These are phyloP conservation scores for Meteorus sp. DNA, from an alignment of 1,140 invertebrate species.

Conservation along the genomic window DNA sequence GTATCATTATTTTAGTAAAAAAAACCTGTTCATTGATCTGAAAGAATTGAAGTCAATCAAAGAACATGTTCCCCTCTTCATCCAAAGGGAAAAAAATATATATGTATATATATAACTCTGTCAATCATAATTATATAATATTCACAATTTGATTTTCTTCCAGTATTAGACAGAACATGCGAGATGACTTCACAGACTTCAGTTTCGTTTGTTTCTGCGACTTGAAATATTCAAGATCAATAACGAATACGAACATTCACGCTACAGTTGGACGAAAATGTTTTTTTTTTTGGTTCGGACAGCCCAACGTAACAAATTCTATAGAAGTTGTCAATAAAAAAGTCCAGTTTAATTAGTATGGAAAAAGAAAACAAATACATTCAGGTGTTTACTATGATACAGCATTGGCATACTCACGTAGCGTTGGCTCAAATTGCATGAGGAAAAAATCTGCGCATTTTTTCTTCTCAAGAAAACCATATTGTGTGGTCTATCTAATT, in stretches of 20 bases:
- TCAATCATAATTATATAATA: too few relatives aligned
- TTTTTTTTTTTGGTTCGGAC: slow-evolving; percentile 9
- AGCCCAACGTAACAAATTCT: slow-evolving; percentile 5
- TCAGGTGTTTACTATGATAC: slow-evolving; percentile 53
- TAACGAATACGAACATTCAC: too few relatives aligned
- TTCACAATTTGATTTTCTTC: too few relatives aligned
- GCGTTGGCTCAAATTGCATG: neutral
- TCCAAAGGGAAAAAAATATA: too few relatives aligned
- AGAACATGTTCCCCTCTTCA: too few relatives aligned
- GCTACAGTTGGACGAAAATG: neutral
- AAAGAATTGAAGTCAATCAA: too few relatives aligned
- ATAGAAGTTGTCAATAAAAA: neutral
- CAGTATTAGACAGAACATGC: too few relatives aligned
- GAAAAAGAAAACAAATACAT: slow-evolving; percentile 45
- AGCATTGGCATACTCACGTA: slow-evolving; percentile 51
- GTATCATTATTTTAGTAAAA: neutral
- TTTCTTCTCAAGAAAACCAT: neutral
- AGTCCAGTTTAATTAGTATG: neutral
- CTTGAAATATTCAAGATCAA: too few relatives aligned
- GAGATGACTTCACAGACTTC: too few relatives aligned
- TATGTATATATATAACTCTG: too few relatives aligned
- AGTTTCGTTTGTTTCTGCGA: too few relatives aligned
- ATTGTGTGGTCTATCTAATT: too few relatives aligned
- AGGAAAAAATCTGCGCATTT: neutral
- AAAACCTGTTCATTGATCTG: neutral